phyloP scores from a whole-genome alignment of 1,140 invertebrate species.

The Homalodisca vitripennis region DNA sequence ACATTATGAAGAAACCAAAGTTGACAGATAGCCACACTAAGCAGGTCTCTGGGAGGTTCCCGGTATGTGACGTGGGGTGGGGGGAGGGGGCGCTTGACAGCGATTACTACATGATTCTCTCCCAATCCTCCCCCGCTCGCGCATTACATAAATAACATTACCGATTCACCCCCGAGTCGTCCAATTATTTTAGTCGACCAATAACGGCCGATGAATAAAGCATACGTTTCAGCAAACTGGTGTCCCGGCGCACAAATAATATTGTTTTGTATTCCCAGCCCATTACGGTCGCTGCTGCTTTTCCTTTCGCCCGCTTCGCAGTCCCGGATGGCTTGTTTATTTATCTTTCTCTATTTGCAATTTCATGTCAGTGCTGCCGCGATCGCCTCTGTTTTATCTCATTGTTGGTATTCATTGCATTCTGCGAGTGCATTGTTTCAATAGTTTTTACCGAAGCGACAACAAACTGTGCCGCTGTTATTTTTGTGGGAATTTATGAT shows the following conservation, averaged over 20 bases:
- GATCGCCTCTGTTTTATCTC: no score
- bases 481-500: background rate
- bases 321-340: background rate
- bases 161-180: background rate
- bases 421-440: background rate
- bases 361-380: no score
- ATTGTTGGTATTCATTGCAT: no score
- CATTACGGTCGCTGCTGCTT: no score
- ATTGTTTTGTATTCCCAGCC: background rate
- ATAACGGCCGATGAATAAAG: slow-evolving; percentile 7
- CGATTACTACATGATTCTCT: no score
- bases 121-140: background rate
- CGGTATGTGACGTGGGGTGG: no score
- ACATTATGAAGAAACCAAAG: no score
- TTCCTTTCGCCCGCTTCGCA: no score
- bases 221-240: background rate
- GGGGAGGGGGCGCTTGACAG: no score
- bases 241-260: background rate
- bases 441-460: background rate
- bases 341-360: background rate
- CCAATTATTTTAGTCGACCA: slow-evolving; percentile 23
- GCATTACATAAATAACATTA: slow-evolving; percentile 28
- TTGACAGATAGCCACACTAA: no score
- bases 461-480: background rate
- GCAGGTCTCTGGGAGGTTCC: no score